Conservation (phyloP, 1,140 invertebrate species). For the Drosophila willistoni region DNA sequence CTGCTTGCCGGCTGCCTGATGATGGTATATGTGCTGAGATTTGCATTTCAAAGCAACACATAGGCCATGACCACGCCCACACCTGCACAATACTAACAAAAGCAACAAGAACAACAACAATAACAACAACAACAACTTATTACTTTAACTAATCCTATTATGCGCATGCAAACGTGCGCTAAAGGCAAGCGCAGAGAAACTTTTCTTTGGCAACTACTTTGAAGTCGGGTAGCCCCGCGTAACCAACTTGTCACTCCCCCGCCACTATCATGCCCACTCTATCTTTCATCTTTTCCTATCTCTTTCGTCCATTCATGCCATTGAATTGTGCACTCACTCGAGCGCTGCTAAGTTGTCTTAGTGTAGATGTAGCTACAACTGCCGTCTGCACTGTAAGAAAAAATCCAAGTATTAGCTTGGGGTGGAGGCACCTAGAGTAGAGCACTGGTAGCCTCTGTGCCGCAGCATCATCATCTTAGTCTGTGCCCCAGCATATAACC, state of each 20-base stretch:
- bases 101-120: conserved; percentile 19
- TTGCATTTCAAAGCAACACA: conserved; percentile 69
- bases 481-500: conserved; percentile 5
- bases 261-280: conserved; percentile 1
- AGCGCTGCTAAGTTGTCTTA: conserved; percentile 74
- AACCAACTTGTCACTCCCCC: neutral
- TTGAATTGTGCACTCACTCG: conserved; percentile 76
- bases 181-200: conserved; percentile 52
- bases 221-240: conserved; percentile 51
- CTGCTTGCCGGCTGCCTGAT: neutral
- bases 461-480: conserved; percentile 2
- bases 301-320: conserved; percentile 56
- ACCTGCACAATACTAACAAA: conserved; percentile 29
- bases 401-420: conserved; percentile 45
- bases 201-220: conserved; percentile 71
- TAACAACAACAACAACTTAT: conserved; percentile 67
- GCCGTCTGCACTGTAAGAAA: conserved; percentile 51
- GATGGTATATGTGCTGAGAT: conserved; percentile 44
- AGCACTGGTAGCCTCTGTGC: neutral
- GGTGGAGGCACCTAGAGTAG: neutral
- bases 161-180: conserved; percentile 78
- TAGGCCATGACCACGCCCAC: conserved; percentile 35
- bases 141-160: conserved; percentile 80
- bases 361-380: conserved; percentile 44
- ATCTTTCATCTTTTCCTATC: conserved; percentile 4